Conservation (phyloP, 2,113 vertebrate genomes). For the Forbesichthys agassizii region DNA sequence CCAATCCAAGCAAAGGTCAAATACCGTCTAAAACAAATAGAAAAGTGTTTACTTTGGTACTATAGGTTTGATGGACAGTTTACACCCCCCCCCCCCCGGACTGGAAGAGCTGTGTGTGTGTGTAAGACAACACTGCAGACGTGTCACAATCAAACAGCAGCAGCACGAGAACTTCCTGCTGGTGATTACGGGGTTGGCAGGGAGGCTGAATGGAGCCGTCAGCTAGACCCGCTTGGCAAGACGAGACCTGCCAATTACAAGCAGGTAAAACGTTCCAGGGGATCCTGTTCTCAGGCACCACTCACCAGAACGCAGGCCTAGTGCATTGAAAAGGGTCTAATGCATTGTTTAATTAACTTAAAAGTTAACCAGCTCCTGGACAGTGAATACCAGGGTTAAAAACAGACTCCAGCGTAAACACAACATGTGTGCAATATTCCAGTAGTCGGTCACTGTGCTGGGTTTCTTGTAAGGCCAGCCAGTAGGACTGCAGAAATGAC, state of each 20-base stretch:
- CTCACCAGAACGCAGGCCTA: neutral
- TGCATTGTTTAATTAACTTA: no score
- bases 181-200: conserved; percentile 70
- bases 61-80: neutral
- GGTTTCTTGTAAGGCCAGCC: neutral
- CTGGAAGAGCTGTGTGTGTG: neutral
- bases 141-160: conserved; percentile 48
- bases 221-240: conserved; percentile 38
- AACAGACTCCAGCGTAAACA: no score
- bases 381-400: no score
- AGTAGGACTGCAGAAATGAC: neutral
- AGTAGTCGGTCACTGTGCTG: neutral
- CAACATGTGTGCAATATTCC: no score
- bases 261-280: conserved; percentile 54
- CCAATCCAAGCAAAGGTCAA: neutral
- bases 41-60: neutral
- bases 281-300: conserved; percentile 45
- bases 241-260: conserved; percentile 67
- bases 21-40: neutral
- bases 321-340: neutral
- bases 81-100: neutral
- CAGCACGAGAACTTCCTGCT: conserved; percentile 63
- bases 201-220: conserved; percentile 48
- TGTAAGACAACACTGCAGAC: conserved; percentile 23
- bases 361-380: no score